Evolutionary conservation across 2,797 vertebrate species (phyloP), one percentile per base, ranked within the genome.

Genomic region (Paedocypris micromegethes): DNA sequence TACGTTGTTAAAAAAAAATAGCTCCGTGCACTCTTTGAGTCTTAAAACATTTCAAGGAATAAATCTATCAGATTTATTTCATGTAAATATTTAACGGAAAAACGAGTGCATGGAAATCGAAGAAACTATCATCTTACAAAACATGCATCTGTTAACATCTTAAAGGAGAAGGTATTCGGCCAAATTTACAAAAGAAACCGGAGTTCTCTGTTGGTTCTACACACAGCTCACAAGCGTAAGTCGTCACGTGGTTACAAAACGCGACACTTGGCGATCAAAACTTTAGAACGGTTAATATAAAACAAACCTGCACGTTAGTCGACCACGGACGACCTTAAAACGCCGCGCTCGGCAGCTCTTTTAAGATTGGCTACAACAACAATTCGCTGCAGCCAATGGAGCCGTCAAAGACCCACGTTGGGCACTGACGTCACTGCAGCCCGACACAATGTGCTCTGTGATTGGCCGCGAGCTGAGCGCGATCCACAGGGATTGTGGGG

Each of bases 401-500:
- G n/a, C 6, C 3, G 9, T 2, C 0, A 2, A 0, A 0, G n/a
- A 50, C 89, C 90, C 90, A 91, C 90, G 90, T 91, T 89, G 86
- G 86, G 40, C 70, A 49, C 41, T 77, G 78, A 84, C 75, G 82
- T 88, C 77, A 77, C 0, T 2, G 1, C 0, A 2, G 37, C 60
- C 4, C 41, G 0, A 50, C 5, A 88, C 84, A 89, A 90, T 90
- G 38, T 47, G 43, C 65, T 59, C 63, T 72, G 63, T 82, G 83
- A 86, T 83, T 80, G 82, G 82, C 75, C 80, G 79, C 71, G 69
- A 76, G 72, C 64, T 76, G 51, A 47, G 78, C 75, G 73, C 77
- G 74, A 86, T 88, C 86, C 83, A 79, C 82, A 80, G 90, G 88
- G 88, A 90, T 88, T 88, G 86, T 89, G 89, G 90, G 88, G 84